Conservation (phyloP, 2,797 vertebrate genomes). For the Ctenochaetus hawaiiensis region DNA sequence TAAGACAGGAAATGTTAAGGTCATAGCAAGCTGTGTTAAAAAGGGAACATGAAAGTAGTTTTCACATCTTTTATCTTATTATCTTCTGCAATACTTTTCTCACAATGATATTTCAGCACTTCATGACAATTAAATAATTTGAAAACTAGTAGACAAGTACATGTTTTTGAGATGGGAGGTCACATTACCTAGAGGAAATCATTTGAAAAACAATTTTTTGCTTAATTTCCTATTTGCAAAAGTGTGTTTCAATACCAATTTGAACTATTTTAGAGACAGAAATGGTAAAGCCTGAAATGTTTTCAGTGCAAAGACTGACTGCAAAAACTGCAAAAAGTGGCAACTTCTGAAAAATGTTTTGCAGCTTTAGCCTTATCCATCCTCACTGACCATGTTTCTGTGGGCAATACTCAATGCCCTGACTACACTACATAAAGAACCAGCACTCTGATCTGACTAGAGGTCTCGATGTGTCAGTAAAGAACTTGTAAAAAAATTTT, state of each 20-base stretch:
- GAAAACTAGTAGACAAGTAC: no score
- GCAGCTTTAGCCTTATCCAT: neutral
- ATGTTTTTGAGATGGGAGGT: no score
- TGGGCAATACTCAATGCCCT: neutral
- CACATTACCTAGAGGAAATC: neutral
- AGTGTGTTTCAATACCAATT: neutral
- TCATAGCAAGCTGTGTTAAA: no score
- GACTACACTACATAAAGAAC: neutral
- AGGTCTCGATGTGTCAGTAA: neutral
- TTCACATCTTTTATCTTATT: no score
- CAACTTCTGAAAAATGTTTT: neutral
- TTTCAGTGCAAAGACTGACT: no score
- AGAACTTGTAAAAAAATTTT: neutral
- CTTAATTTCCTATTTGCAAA: neutral
- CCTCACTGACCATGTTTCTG: constrained; percentile 6
- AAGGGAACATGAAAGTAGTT: no score
- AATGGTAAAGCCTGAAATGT: neutral
- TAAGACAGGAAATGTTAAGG: no score
- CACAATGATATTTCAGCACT: no score
- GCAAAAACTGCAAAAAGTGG: neutral
- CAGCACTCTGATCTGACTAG: neutral
- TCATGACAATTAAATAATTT: no score
- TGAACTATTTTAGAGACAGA: neutral
- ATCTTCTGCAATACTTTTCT: no score
- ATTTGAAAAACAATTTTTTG: neutral